These are phyloP conservation scores for Eospalax fontanierii DNA, from an alignment of 2,797 vertebrate species.

Conservation along the genomic window DNA sequence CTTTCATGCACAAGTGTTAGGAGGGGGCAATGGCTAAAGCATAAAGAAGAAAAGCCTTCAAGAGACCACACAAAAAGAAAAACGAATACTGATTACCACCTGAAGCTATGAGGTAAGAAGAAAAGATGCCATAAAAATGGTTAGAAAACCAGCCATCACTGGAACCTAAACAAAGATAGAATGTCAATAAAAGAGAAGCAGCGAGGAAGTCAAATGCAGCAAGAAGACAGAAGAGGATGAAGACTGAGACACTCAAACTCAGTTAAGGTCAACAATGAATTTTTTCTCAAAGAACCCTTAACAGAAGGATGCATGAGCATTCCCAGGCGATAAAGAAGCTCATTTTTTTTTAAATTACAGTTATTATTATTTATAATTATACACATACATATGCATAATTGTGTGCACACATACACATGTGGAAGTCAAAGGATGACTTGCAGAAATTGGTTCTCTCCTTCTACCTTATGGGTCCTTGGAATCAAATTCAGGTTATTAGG, in stretches of 20 bases:
- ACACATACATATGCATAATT: no score
- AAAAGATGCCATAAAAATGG: slow-evolving; percentile 8
- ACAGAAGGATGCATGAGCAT: not conserved
- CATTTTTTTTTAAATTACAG: no score
- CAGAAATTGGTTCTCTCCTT: no score
- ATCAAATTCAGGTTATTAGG: no score
- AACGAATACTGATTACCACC: not conserved
- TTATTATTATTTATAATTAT: no score
- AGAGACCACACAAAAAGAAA: slow-evolving; percentile 7
- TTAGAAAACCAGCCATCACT: not conserved
- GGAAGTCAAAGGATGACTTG: no score
- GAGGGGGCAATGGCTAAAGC: not conserved
- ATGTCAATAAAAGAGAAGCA: not conserved
- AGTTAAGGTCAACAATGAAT: not conserved
- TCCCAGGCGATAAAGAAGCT: no score
- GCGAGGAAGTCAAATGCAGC: not conserved
- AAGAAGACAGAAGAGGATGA: not conserved
- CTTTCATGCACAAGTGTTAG: not conserved
- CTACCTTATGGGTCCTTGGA: no score
- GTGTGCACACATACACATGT: no score
- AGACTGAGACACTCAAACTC: not conserved
- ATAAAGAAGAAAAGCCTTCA: slow-evolving; percentile 34
- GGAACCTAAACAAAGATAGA: slow-evolving; percentile 19
- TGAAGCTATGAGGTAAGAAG: slow-evolving; percentile 28
- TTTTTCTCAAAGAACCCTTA: not conserved